phyloP scores from a whole-genome alignment of 2,888 invertebrate species.

The Eretmocerus hayati region DNA sequence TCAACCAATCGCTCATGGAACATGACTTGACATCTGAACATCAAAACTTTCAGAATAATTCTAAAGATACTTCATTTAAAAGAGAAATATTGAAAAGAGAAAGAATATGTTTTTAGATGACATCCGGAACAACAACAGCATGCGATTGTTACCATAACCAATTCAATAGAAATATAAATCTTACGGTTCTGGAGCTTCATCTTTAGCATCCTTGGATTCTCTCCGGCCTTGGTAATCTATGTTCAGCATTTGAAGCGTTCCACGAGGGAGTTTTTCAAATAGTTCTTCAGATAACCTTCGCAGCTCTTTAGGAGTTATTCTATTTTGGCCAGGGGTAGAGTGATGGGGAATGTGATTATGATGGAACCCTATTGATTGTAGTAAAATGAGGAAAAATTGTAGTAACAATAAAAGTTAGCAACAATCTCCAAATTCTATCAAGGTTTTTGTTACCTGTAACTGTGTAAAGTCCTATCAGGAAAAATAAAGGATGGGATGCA shows the following conservation, averaged over 20 bases:
- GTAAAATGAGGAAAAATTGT: background rate
- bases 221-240: constrained; percentile 26
- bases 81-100: too few relatives aligned
- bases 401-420: background rate
- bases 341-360: constrained; percentile 7
- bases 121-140: too few relatives aligned
- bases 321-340: constrained; percentile 2
- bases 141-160: too few relatives aligned
- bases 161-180: background rate
- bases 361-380: constrained; percentile 9
- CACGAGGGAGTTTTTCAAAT: constrained; percentile 15
- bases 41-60: too few relatives aligned
- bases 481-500: background rate
- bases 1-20: too few relatives aligned
- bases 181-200: constrained; percentile 29
- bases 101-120: too few relatives aligned
- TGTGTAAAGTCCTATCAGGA: background rate
- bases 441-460: constrained; percentile 6
- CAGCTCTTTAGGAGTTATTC: constrained; percentile 19
- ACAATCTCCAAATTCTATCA: background rate
- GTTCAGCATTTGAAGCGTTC: constrained; percentile 10
- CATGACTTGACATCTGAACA: too few relatives aligned
- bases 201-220: constrained; percentile 20
- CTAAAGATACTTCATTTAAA: too few relatives aligned
- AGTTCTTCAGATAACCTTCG: constrained; percentile 21